phyloP scores from a whole-genome alignment of 30 jellyfish, hydroid and myxozoan genomes.

The Aurelia coerulea region DNA sequence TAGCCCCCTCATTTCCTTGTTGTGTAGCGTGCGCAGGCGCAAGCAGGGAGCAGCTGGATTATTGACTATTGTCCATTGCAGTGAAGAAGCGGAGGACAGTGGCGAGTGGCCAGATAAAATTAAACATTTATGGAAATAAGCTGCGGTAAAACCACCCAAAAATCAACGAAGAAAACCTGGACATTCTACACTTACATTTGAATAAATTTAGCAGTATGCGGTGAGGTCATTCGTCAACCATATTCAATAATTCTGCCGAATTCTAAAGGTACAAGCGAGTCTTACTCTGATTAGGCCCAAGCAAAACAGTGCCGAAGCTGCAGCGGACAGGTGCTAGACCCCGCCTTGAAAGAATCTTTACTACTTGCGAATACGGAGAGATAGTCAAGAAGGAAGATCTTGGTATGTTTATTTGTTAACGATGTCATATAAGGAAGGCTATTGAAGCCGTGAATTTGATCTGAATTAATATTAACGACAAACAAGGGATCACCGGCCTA shows the following conservation, averaged over 20 bases:
- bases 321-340: not conserved
- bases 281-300: too few relatives aligned
- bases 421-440: too few relatives aligned
- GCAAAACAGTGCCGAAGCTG: not conserved
- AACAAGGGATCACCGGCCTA: too few relatives aligned
- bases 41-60: constrained; percentile 40
- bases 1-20: not conserved
- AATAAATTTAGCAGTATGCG: not conserved
- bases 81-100: not conserved
- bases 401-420: not conserved
- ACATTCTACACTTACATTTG: not conserved
- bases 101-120: not conserved
- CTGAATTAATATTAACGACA: too few relatives aligned
- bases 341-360: constrained; percentile 5
- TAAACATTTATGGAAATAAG: constrained; percentile 15
- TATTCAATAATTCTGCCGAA: too few relatives aligned
- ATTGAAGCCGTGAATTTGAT: too few relatives aligned
- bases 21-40: constrained; percentile 7
- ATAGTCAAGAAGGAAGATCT: too few relatives aligned
- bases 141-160: constrained; percentile 15
- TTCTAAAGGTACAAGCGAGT: too few relatives aligned
- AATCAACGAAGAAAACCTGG: constrained; percentile 1
- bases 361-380: too few relatives aligned
- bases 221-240: not conserved
- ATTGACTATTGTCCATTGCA: not conserved